A percentile compares a stretch with the other conserved stretches of the same genome.
phyloP scores from a whole-genome alignment of 2,888 invertebrate species.

The Tipula confusa region DNA sequence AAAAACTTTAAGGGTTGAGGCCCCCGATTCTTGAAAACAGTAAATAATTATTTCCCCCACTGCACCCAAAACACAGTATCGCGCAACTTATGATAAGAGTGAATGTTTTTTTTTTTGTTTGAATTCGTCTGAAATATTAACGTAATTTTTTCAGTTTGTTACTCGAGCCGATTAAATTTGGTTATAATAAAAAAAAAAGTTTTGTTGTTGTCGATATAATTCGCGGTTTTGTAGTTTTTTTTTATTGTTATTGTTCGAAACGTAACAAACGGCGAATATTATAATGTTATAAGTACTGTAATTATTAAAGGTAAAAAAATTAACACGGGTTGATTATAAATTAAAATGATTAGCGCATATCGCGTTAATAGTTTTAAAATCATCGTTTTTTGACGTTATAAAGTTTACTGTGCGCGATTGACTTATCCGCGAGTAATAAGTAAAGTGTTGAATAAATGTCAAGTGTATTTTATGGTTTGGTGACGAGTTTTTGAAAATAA shows the following conservation, averaged over 20 bases:
- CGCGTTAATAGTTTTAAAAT: not conserved
- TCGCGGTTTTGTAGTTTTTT: slow-evolving; percentile 14
- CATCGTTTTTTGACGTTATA: not conserved
- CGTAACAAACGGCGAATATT: not conserved
- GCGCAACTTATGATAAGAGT: not conserved
- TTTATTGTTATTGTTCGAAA: too few relatives aligned
- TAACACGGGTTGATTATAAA: not conserved
- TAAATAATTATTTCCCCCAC: not conserved
- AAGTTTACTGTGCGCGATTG: not conserved
- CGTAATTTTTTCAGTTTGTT: not conserved
- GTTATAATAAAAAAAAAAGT: not conserved
- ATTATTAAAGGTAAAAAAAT: not conserved
- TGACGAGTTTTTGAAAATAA: not conserved
- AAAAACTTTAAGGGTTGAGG: too few relatives aligned
- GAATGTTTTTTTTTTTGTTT: not conserved
- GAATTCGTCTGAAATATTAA: not conserved
- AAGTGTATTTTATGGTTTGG: not conserved
- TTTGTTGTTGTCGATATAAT: not conserved
- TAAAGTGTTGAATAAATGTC: not conserved
- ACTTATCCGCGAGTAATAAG: not conserved
- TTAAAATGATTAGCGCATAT: not conserved
- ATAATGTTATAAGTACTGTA: not conserved
- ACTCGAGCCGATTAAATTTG: not conserved
- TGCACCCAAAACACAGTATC: not conserved
- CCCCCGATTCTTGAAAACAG: too few relatives aligned